Conservation (phyloP, 1,140 invertebrate species). For the Drosophila triauraria region DNA sequence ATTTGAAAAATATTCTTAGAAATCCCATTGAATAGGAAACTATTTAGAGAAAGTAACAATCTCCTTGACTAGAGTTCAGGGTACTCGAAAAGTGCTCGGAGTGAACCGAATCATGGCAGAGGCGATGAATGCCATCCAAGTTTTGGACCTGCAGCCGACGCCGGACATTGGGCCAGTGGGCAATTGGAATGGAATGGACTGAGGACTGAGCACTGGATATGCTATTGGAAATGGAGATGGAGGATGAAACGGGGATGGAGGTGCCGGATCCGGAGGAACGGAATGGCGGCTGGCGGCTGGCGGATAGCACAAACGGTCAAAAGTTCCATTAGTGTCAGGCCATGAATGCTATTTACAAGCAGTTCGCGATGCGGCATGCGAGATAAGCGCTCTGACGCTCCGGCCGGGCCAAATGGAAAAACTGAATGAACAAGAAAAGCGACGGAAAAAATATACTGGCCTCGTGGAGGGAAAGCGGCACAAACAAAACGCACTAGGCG, state of each 20-base stretch:
- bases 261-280: constrained; percentile 1
- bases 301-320: constrained; percentile 67
- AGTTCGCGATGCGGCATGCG: constrained; percentile 64
- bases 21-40: neutral
- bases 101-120: constrained; percentile 18
- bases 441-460: constrained; percentile 26
- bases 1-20: neutral
- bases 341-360: constrained; percentile 78
- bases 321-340: constrained; percentile 75
- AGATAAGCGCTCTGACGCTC: constrained; percentile 60
- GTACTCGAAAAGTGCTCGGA: constrained; percentile 13
- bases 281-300: constrained; percentile 16
- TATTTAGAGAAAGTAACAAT: neutral
- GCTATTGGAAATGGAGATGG: constrained; percentile 4
- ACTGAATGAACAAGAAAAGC: constrained; percentile 56
- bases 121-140: constrained; percentile 45
- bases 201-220: constrained; percentile 4
- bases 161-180: constrained; percentile 31
- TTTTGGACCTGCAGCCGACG: constrained; percentile 41
- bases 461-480: constrained; percentile 17
- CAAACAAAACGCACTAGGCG: constrained; percentile 41
- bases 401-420: constrained; percentile 52
- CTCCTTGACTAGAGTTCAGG: neutral
- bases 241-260: neutral
- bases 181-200: constrained; percentile 36